A percentile compares a stretch with the other conserved stretches of the same genome.
phyloP scores from a whole-genome alignment of 1,140 invertebrate genomes.

The Geopemphigus sp. region DNA sequence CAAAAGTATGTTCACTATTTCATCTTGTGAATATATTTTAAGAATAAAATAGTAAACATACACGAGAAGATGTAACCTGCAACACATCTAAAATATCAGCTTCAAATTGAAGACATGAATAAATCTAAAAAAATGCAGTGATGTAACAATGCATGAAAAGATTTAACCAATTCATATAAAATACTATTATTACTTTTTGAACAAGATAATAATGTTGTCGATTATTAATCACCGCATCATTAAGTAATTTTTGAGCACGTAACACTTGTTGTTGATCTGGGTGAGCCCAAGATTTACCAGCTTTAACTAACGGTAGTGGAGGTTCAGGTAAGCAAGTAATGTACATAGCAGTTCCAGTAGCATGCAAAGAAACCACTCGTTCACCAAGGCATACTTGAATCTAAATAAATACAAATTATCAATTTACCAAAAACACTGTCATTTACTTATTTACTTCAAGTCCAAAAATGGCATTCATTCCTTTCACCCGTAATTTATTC shows the following conservation, averaged over 20 bases:
- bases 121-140: no score
- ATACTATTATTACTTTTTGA: constrained; percentile 6
- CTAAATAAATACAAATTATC: constrained; percentile 54
- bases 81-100: no score
- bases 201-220: constrained; percentile 47
- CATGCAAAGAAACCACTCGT: constrained; percentile 79
- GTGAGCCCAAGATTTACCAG: constrained; percentile 62
- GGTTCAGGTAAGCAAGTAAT: constrained; percentile 70
- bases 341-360: constrained; percentile 82
- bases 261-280: constrained; percentile 53
- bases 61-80: no score
- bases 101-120: no score
- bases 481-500: constrained; percentile 87
- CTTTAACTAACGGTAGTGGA: constrained; percentile 66
- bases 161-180: no score
- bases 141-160: no score
- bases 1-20: no score
- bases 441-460: constrained; percentile 61
- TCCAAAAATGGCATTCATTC: constrained; percentile 90
- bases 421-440: neutral
- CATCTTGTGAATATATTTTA: no score
- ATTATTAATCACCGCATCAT: constrained; percentile 68
- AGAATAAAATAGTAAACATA: no score
- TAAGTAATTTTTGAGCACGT: constrained; percentile 64
- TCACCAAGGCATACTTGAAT: constrained; percentile 86